Evolutionary conservation across 2,888 invertebrate genomes (phyloP), one percentile per base, ranked within the genome.

Genomic region (Liodrosophila aerea): DNA sequence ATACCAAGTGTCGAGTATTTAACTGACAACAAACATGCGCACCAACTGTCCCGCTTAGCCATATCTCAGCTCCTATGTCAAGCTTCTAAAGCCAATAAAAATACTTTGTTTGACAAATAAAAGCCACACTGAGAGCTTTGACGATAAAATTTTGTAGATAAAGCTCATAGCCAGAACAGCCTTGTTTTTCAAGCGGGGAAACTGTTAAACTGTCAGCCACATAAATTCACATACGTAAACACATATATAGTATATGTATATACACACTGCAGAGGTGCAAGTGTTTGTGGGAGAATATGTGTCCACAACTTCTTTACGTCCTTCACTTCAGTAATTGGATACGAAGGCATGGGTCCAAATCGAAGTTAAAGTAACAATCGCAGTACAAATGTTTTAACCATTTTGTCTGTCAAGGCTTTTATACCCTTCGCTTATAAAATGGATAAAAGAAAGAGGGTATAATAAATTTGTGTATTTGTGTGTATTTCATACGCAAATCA

Each of bases 61-160:
- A 33, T 41, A 13, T 43, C 46, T 41, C 37, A 9, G 12, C 9
- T 9, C 37, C 53, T 47, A 22, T 65, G 73, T 60, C 63, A 57
- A 54, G 59, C 65, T 66, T 53, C 82, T 77, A 75, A 81, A 85
- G 85, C 85, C 81, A 81, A 81, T 81, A 81, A 81, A 81, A 81
- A 81, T 85, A 85, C 83, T 81, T 81, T 85, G 85, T 82, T 81
- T 85, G 85, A 78, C 85, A 81, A 81, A 81, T 85, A 81, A 81
- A 81, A 85, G 82, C 80, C 80, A 60, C 85, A 77, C 77, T 66
- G 75, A 66, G 80, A 74, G 78, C 85, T 72, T 82, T 73, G 72
- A 66, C 76, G 84, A 82, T 76, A 80, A 83, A 70, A 76, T 68
- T 51, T 53, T 73, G 62, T 56, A 73, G 81, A 83, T 71, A 73